Evolutionary conservation across 1,140 invertebrate genomes (phyloP).

Genomic region (Lordiphosa mommai): DNA sequence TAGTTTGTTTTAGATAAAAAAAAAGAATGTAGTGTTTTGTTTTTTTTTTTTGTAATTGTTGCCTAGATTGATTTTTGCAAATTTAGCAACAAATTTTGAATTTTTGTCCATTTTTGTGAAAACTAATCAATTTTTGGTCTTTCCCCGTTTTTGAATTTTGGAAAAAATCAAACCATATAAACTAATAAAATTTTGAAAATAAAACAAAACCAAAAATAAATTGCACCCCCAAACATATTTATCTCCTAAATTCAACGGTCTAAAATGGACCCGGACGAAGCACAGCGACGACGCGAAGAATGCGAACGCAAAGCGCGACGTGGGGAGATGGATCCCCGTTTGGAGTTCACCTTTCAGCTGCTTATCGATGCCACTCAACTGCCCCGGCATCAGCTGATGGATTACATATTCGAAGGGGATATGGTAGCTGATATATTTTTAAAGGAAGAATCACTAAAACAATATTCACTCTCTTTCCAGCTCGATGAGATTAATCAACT

Average conservation of each 20-base stretch:
- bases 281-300: conserved; percentile 91
- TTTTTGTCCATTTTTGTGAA: conserved; percentile 4
- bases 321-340: conserved; percentile 92
- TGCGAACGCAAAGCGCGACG: conserved; percentile 92
- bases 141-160: conserved; percentile 70
- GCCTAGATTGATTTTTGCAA: conserved; percentile 16
- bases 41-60: conserved; percentile 18
- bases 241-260: not conserved
- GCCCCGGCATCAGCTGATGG: conserved; percentile 90
- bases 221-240: conserved; percentile 15
- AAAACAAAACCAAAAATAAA: conserved; percentile 16
- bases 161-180: conserved; percentile 6
- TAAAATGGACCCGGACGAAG: conserved; percentile 74
- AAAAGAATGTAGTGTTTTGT: not conserved
- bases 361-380: conserved; percentile 90
- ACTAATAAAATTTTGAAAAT: conserved; percentile 12
- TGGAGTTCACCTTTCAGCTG: conserved; percentile 93
- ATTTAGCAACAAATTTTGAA: conserved; percentile 5
- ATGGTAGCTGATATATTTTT: conserved; percentile 82
- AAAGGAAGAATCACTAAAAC: not conserved
- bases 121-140: conserved; percentile 75
- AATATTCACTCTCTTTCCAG: conserved; percentile 79
- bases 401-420: conserved; percentile 92
- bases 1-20: conserved; percentile 15
- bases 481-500: conserved; percentile 93